Conservation (phyloP, 2,113 vertebrate species). For the Castor canadensis region DNA sequence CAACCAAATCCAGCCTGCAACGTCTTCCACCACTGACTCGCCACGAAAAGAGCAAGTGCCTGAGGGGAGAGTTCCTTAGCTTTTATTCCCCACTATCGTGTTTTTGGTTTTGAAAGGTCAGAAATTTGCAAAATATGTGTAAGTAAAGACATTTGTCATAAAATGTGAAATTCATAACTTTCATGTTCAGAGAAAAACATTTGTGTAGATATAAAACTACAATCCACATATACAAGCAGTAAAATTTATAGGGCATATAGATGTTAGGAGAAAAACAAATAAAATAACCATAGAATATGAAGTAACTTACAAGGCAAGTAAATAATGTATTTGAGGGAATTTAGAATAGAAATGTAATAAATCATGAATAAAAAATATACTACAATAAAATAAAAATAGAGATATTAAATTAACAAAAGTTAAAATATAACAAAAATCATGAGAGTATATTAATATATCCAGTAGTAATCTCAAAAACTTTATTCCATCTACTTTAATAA, state of each 20-base stretch:
- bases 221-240: not conserved
- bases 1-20: not conserved
- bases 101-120: not conserved
- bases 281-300: not conserved
- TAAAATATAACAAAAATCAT: no score
- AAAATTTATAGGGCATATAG: not conserved
- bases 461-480: no score
- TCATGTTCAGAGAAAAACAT: not conserved
- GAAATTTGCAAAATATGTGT: not conserved
- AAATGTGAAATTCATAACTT: not conserved
- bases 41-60: not conserved
- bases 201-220: not conserved
- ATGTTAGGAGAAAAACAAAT: not conserved
- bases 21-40: rapidly evolving
- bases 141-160: not conserved
- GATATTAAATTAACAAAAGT: no score
- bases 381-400: not conserved
- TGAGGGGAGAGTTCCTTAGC: not conserved
- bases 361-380: not conserved
- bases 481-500: no score
- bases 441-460: no score
- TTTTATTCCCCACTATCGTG: not conserved
- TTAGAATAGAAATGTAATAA: not conserved
- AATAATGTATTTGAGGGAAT: not conserved
- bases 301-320: no score